phyloP scores from a whole-genome alignment of 1,140 invertebrate species.

The Drosophila melanica region DNA sequence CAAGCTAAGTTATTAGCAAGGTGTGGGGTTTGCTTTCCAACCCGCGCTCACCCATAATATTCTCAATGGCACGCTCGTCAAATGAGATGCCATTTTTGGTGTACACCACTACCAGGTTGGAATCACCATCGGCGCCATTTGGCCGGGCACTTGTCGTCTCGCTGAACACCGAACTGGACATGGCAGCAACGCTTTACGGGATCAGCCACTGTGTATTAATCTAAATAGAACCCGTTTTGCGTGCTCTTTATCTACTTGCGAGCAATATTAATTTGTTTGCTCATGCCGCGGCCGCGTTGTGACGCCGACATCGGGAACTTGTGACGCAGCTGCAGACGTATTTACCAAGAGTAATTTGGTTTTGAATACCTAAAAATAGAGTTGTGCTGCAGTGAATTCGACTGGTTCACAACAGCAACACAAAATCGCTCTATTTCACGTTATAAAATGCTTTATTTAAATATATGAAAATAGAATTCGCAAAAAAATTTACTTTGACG shows the following conservation, averaged over 20 bases:
- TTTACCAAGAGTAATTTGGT: conserved; percentile 8
- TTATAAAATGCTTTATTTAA: conserved; percentile 51
- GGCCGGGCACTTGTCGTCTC: conserved; percentile 57
- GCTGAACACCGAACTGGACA: conserved; percentile 81
- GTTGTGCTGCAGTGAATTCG: conserved; percentile 7
- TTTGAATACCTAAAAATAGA: conserved; percentile 32
- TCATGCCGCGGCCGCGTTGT: conserved; percentile 66
- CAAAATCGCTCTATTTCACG: conserved; percentile 26
- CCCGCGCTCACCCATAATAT: conserved; percentile 87
- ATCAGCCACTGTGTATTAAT: conserved; percentile 40
- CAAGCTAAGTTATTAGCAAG: not conserved
- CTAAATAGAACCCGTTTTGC: conserved; percentile 1
- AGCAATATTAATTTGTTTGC: conserved; percentile 55
- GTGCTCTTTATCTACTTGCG: conserved; percentile 30
- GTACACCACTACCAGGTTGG: conserved; percentile 88
- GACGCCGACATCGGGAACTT: conserved; percentile 62
- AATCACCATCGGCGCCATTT: conserved; percentile 56
- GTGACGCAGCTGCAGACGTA: conserved; percentile 5
- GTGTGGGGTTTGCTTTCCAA: not conserved
- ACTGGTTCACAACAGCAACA: conserved; percentile 9
- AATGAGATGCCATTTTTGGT: conserved; percentile 90
- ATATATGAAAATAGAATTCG: conserved; percentile 71
- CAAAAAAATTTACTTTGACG: conserved; percentile 51
- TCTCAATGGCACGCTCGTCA: conserved; percentile 89
- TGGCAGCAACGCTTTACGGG: conserved; percentile 21